A percentile compares a stretch with the other conserved stretches of the same genome.
These are phyloP conservation scores for Watsonalla cultraria DNA, from an alignment of 2,888 invertebrate genomes.

Conservation along the genomic window DNA sequence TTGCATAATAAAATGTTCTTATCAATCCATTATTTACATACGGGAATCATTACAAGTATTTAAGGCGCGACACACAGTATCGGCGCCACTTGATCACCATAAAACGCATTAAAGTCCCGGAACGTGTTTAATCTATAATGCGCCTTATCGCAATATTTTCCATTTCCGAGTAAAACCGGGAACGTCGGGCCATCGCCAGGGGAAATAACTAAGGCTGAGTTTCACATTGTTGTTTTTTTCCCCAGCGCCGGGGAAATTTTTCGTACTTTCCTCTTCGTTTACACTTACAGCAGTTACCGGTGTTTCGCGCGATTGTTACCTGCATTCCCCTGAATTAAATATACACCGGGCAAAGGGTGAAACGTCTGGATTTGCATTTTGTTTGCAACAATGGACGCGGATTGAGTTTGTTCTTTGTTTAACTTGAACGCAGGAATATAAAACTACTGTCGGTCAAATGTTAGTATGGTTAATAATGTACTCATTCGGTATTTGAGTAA, in stretches of 20 bases:
- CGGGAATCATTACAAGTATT: slow-evolving; percentile 54
- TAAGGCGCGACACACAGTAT: slow-evolving; percentile 47
- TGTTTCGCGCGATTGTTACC: slow-evolving; percentile 68
- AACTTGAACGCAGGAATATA: slow-evolving; percentile 29
- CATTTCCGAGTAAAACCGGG: slow-evolving; percentile 71
- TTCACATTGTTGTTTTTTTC: slow-evolving; percentile 72
- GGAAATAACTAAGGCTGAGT: slow-evolving; percentile 77
- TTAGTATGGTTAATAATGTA: no score
- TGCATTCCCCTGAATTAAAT: slow-evolving; percentile 74
- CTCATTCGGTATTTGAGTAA: no score
- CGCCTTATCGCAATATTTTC: slow-evolving; percentile 79
- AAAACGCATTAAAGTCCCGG: slow-evolving; percentile 59
- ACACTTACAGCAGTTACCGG: slow-evolving; percentile 74
- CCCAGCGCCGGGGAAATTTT: slow-evolving; percentile 50
- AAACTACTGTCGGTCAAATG: neutral
- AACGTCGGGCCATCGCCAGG: slow-evolving; percentile 68
- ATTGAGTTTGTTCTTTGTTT: slow-evolving; percentile 51
- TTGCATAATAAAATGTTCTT: slow-evolving; percentile 45
- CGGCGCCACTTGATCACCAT: slow-evolving; percentile 54
- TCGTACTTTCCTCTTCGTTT: slow-evolving; percentile 72
- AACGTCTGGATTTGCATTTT: slow-evolving; percentile 73
- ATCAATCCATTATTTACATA: slow-evolving; percentile 52
- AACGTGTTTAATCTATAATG: slow-evolving; percentile 77
- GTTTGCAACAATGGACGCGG: slow-evolving; percentile 61
- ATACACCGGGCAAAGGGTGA: slow-evolving; percentile 68